Evolutionary conservation across 2,888 invertebrate genomes (phyloP), one percentile per base, ranked within the genome.

Genomic region (Microchrysa polita): DNA sequence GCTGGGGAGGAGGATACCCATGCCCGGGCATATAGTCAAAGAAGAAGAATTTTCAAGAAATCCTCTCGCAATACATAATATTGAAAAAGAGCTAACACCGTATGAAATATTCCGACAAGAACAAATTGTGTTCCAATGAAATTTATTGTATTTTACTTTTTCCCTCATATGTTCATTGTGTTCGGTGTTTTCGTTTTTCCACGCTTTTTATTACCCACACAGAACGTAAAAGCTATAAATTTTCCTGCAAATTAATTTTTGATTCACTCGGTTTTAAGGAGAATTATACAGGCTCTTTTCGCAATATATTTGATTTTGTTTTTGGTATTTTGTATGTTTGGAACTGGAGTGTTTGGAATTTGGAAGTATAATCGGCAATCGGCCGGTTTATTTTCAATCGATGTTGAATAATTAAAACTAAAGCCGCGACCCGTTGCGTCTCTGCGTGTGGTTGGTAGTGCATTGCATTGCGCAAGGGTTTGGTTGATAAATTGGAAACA

Each of bases 81-180:
- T 34, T 34, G 27, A 34, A 34, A 27, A 60, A 60, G 27, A 60
- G n/a, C 27, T 27, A 12, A 18, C 44, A 48, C 52, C 27, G 71
- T 42, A 74, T 65, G 71, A 74, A 74, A 74, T 73, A 76, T 76
- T 74, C 74, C 52, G 42, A 63, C 59, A 69, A 76, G 74, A 76
- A 76, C 73, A 74, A 74, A 76, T 76, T 74, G 76, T 71, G 69
- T 73, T 65, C 67, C 72, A 44, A 74, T 74, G 67, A 73, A 76
- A 76, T 76, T 76, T 76, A 76, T 74, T 76, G 72, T 67, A 67
- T 63, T 67, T 74, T 60, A 40, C 60, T 63, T 72, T 34, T 72
- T 60, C 72, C n/a, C 60, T 60, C 69, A 42, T 69, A 69, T 57
- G 55, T 40, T 55, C 69, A 69, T 69, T 69, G 69, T 57, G 18